These are phyloP conservation scores for Notothenia rossii DNA, from an alignment of 2,113 vertebrate species.

Conservation along the genomic window DNA sequence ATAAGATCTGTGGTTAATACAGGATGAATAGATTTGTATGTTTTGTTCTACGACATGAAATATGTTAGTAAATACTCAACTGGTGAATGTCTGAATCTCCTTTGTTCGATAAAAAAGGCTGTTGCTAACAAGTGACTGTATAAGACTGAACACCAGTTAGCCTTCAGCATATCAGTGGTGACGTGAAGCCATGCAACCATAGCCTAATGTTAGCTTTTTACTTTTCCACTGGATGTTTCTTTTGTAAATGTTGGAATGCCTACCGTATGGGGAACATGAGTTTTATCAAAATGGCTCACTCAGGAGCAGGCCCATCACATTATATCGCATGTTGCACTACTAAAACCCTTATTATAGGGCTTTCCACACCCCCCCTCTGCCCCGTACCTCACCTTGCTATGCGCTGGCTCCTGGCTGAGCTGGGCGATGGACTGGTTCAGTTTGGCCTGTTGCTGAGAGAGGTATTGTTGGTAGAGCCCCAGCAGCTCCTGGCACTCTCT, in stretches of 20 bases:
- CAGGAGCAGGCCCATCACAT: conserved; percentile 1
- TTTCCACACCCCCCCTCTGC: not conserved
- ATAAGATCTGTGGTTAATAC: too few relatives aligned
- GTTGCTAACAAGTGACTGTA: too few relatives aligned
- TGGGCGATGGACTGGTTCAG: conserved; percentile 90
- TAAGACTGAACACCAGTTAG: too few relatives aligned
- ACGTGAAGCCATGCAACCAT: too few relatives aligned
- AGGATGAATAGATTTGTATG: too few relatives aligned
- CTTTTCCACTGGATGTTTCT: conserved; percentile 18
- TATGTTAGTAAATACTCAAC: too few relatives aligned
- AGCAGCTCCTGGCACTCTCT: conserved; percentile 96
- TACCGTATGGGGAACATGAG: conserved; percentile 29
- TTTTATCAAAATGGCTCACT: conserved; percentile 14
- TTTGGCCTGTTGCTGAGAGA: conserved; percentile 93
- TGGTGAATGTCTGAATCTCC: too few relatives aligned
- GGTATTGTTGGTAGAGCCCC: conserved; percentile 95
- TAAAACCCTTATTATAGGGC: not conserved
- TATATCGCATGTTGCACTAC: conserved; percentile 4
- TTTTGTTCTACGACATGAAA: too few relatives aligned
- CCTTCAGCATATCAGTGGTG: too few relatives aligned
- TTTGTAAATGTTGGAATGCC: not conserved
- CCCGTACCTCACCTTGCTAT: conserved; percentile 89
- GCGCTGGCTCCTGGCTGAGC: conserved; percentile 81
- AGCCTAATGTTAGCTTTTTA: too few relatives aligned
- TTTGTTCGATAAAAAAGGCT: too few relatives aligned